phyloP scores from a whole-genome alignment of 1,140 invertebrate species.

The Aricia agestis region DNA sequence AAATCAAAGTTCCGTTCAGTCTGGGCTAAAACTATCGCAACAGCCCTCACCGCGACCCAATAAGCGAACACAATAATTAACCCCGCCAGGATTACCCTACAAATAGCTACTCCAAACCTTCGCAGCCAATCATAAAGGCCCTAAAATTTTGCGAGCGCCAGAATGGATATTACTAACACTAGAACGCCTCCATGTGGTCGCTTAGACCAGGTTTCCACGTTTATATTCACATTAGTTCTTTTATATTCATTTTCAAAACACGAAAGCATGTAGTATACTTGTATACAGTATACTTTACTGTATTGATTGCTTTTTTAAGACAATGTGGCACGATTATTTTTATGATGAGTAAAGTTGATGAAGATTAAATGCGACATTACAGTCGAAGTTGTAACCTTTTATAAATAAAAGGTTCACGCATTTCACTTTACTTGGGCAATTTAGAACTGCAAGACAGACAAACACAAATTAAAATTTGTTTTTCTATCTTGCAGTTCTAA shows the following conservation, averaged over 20 bases:
- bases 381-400: too few species aligned
- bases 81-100: slow-evolving; percentile 8
- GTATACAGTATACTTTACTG: too few species aligned
- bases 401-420: too few species aligned
- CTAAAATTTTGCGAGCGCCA: slow-evolving; percentile 8
- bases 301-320: too few species aligned
- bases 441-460: too few species aligned
- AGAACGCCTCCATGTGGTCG: slow-evolving; percentile 4
- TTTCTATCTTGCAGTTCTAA: slow-evolving; percentile 71
- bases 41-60: not conserved
- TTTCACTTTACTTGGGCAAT: too few species aligned
- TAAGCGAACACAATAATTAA: slow-evolving; percentile 9
- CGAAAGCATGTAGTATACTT: too few species aligned
- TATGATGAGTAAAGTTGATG: too few species aligned
- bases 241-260: too few species aligned
- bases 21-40: not conserved
- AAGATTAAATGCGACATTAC: too few species aligned
- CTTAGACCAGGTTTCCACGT: not conserved
- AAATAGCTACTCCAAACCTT: slow-evolving; percentile 7
- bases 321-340: too few species aligned
- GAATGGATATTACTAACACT: slow-evolving; percentile 7
- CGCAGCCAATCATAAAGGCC: slow-evolving; percentile 8
- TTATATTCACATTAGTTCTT: not conserved
- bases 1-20: not conserved
- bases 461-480: too few species aligned